Conservation (phyloP, 2,113 vertebrate genomes). For the Machaerirhynchus nigripectus region DNA sequence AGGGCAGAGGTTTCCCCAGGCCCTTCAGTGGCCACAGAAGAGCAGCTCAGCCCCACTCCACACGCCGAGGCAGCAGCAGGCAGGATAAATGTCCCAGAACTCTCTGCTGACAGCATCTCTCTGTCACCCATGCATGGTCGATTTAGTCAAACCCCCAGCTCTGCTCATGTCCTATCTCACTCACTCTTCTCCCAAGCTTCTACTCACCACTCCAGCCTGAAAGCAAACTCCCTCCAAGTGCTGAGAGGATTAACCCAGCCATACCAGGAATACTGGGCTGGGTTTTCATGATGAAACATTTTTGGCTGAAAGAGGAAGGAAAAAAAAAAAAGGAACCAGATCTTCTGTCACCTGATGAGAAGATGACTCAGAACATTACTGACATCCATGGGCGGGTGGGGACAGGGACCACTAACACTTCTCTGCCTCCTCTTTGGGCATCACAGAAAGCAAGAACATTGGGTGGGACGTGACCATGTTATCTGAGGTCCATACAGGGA, state of each 20-base stretch:
- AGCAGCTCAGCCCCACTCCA: not conserved
- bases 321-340: not conserved
- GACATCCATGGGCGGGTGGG: not conserved
- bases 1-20: not conserved
- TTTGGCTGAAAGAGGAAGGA: not conserved
- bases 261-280: not conserved
- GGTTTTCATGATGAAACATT: not conserved
- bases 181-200: not conserved
- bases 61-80: rapidly evolving
- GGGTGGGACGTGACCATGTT: rapidly evolving
- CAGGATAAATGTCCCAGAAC: not conserved
- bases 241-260: not conserved
- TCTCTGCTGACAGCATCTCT: not conserved
- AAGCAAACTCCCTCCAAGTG: not conserved
- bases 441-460: rapidly evolving
- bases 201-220: not conserved
- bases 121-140: rapidly evolving
- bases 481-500: rapidly evolving
- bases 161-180: not conserved
- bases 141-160: not conserved
- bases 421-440: not conserved
- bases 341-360: not conserved
- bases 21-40: not conserved
- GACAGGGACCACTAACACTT: not conserved
- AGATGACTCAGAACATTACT: slow-evolving; percentile 25